A percentile compares a stretch with the other conserved stretches of the same genome.
phyloP scores from a whole-genome alignment of 2,888 invertebrate genomes.

The Zonitis immaculata region DNA sequence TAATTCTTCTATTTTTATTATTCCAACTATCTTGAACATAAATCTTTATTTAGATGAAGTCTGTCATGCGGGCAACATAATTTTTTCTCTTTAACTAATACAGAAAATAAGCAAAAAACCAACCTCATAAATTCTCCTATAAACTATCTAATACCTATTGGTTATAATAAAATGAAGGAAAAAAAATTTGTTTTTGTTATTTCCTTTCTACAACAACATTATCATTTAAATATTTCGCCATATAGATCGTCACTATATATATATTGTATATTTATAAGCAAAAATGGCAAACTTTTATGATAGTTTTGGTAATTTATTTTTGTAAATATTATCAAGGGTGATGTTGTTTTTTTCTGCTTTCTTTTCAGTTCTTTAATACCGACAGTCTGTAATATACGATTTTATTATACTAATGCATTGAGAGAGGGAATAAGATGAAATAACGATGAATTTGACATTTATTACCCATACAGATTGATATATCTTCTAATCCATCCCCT shows the following conservation, averaged over 20 bases:
- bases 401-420: conserved; percentile 43
- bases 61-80: background rate
- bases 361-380: conserved; percentile 17
- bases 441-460: conserved; percentile 40
- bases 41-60: background rate
- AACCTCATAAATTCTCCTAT: background rate
- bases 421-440: conserved; percentile 30
- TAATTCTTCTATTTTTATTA: too few relatives aligned
- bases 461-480: conserved; percentile 44
- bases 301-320: conserved; percentile 29
- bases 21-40: background rate
- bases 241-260: conserved; percentile 2
- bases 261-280: too few relatives aligned
- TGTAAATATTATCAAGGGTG: conserved; percentile 20
- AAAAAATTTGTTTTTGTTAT: conserved; percentile 14
- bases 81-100: too few relatives aligned
- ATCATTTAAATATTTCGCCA: conserved; percentile 17
- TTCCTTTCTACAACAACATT: conserved; percentile 14
- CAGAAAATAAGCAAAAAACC: too few relatives aligned
- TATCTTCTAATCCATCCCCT: too few relatives aligned
- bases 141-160: too few relatives aligned
- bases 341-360: conserved; percentile 19
- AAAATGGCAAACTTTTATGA: conserved; percentile 26
- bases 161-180: too few relatives aligned
- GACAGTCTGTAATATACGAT: conserved; percentile 38